Evolutionary conservation across 2,113 vertebrate species (phyloP).

Genomic region (Pollachius pollachius): DNA sequence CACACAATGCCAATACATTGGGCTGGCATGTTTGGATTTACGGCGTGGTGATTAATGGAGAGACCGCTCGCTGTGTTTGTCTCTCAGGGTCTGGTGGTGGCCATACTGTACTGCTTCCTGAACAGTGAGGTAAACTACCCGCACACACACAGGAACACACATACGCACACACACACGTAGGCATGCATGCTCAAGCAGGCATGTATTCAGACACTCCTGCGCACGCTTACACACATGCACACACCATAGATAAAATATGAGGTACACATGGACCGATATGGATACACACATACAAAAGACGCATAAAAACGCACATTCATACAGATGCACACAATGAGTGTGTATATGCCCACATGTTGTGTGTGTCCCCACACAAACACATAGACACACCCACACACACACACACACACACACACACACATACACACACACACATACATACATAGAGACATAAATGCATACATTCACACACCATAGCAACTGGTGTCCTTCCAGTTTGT

Average conservation of each 20-base stretch:
- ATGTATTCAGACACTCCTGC: not conserved
- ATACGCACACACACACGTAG: not conserved
- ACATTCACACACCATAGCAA: too few relatives aligned
- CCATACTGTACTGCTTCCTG: constrained; percentile 88
- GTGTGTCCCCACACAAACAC: too few relatives aligned
- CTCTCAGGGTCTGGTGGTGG: constrained; percentile 85
- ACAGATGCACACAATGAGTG: too few relatives aligned
- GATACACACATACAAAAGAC: not conserved
- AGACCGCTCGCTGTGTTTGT: constrained; percentile 4
- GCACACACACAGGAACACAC: not conserved
- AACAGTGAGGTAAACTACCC: constrained; percentile 84
- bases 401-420: not conserved
- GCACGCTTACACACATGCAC: not conserved
- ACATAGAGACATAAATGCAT: too few relatives aligned
- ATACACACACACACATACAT: not conserved
- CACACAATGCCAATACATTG: not conserved
- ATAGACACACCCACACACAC: not conserved
- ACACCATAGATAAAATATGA: not conserved
- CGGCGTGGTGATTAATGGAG: not conserved
- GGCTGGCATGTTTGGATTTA: not conserved
- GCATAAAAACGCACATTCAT: too few relatives aligned
- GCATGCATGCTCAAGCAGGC: not conserved
- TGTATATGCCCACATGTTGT: too few relatives aligned
- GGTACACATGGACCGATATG: not conserved
- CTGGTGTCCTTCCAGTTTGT: too few relatives aligned